Conservation (phyloP, 2,888 invertebrate species). For the Acleris emargana region DNA sequence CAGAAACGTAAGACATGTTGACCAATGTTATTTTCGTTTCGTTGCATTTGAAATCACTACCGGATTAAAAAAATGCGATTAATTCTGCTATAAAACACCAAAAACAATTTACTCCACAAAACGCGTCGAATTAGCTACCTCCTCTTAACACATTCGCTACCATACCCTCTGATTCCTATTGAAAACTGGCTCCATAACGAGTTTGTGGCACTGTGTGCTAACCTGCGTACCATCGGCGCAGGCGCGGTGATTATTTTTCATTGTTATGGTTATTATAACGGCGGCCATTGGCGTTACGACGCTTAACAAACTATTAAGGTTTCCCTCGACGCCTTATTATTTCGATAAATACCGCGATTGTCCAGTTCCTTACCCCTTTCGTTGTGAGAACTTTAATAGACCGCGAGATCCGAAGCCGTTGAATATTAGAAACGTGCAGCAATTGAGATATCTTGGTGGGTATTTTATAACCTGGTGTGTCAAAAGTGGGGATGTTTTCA, state of each 20-base stretch:
- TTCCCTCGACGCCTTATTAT: conserved; percentile 67
- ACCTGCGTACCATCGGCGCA: conserved; percentile 27
- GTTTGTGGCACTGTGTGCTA: background rate
- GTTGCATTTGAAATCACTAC: too few relatives aligned
- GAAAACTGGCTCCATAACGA: background rate
- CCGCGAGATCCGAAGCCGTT: background rate
- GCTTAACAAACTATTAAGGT: conserved; percentile 81
- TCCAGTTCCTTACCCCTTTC: conserved; percentile 45
- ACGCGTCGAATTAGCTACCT: background rate
- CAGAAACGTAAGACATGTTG: too few relatives aligned
- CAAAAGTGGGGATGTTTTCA: too few relatives aligned
- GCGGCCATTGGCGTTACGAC: conserved; percentile 61
- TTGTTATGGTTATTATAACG: conserved; percentile 73
- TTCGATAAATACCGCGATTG: conserved; percentile 66
- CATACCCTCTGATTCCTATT: too few relatives aligned
- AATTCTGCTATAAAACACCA: too few relatives aligned
- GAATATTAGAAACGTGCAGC: too few relatives aligned
- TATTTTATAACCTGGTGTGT: too few relatives aligned
- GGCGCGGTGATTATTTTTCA: conserved; percentile 74
- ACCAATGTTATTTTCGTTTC: too few relatives aligned
- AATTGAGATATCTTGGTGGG: too few relatives aligned
- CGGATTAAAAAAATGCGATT: too few relatives aligned
- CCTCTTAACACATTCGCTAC: background rate
- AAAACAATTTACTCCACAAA: too few relatives aligned
- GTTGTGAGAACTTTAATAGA: background rate